Percentiles rank a stretch among this genome's conserved stretches.
Conservation (phyloP, 2,113 vertebrate species). For the Hippocampus zosterae region DNA sequence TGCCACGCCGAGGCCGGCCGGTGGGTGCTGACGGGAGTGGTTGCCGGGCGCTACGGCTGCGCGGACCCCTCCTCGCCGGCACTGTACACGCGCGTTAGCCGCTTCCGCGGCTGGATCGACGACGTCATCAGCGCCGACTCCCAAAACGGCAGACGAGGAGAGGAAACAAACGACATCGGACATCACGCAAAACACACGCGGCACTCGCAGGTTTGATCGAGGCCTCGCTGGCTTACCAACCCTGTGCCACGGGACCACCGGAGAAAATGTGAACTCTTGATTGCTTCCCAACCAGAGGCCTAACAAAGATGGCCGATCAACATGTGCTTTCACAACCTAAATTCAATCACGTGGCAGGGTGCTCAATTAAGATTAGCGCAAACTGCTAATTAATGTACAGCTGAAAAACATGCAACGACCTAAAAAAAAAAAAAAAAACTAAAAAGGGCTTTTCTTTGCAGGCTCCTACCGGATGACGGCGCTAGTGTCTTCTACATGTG, state of each 20-base stretch:
- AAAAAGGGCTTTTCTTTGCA: conserved; percentile 9
- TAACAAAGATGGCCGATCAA: not conserved
- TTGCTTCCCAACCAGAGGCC: conserved; percentile 1
- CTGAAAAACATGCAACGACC: conserved; percentile 11
- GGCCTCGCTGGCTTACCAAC: conserved; percentile 47
- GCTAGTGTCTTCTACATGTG: conserved; percentile 26
- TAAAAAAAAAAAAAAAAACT: not conserved
- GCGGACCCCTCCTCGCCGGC: conserved; percentile 79
- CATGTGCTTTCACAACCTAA: conserved; percentile 12
- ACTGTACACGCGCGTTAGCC: conserved; percentile 84
- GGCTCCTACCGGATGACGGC: conserved; percentile 39
- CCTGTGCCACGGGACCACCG: conserved; percentile 55
- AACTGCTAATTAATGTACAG: conserved; percentile 8
- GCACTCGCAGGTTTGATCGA: conserved; percentile 39
- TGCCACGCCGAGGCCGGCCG: conserved; percentile 76
- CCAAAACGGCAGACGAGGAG: not conserved
- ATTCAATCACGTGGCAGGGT: not conserved
- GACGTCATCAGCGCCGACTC: conserved; percentile 56
- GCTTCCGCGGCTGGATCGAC: conserved; percentile 83
- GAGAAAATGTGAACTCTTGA: conserved; percentile 31
- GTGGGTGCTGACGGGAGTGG: conserved; percentile 83
- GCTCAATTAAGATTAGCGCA: conserved; percentile 1
- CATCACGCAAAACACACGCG: conserved; percentile 24
- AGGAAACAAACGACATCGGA: conserved; percentile 35
- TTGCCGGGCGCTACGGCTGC: conserved; percentile 84